Evolutionary conservation across 2,888 invertebrate genomes (phyloP), one percentile per base, ranked within the genome.

Genomic region (Perizoma affinitatum): DNA sequence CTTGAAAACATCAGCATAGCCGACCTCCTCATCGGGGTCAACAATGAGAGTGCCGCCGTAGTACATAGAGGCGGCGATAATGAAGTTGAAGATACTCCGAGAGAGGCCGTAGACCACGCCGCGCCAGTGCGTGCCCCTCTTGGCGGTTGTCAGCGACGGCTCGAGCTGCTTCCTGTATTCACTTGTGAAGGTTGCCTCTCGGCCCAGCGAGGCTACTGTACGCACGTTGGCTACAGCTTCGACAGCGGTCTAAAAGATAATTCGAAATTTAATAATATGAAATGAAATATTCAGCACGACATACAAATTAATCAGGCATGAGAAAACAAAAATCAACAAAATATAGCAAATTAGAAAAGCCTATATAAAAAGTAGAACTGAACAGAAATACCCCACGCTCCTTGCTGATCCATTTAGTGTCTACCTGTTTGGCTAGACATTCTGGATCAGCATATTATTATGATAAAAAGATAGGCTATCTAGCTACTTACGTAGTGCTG

Each of bases 141-240:
- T 93, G 0, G 95, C 94, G 57, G 90, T 84, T 0, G 81, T 74
- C 54, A 96, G 91, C 0, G 96, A 94, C 0, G 95, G 95, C 35
- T 80, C 67, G 6, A 97, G 84, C 63, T 94, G 93, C 0, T 82
- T 82, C 3, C 94, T 92, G 76, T 96, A 97, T 55, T 94, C 93
- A 0, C 86, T 70, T 43, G 94, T 93, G 83, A 97, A 96, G 36
- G 93, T 93, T 22, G 94, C 90, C 83, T 97, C 97, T 40, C 95
- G 90, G 1, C 96, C 95, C 22, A 96, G 82, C 0, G 96, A 95
- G 0, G 94, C 95, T 0, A 96, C 96, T 0, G 97, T 97, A 44
- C 96, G 93, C 6, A 96, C 95, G 73, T 96, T 96, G 5, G 95
- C 93, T 1, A 97, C 95, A 4, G 95, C 96, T 83, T 97, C 97